phyloP scores from a whole-genome alignment of 2,797 vertebrate species.

The Gymnoscopelus braueri region DNA sequence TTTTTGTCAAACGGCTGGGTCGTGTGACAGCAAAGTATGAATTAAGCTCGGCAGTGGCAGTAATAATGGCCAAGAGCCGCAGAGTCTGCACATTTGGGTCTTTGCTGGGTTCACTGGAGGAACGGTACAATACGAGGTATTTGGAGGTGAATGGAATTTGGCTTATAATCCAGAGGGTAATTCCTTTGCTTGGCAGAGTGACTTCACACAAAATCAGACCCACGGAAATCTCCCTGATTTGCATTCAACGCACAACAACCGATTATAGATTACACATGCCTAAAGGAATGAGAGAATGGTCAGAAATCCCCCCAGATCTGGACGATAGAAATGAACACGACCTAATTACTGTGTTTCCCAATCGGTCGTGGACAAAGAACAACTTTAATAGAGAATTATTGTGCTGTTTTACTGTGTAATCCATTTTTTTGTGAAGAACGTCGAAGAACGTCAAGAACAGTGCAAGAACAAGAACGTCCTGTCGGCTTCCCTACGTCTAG shows the following conservation, averaged over 20 bases:
- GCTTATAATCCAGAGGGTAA: constrained; percentile 22
- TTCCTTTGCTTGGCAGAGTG: constrained; percentile 14
- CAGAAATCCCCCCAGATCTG: constrained; percentile 7
- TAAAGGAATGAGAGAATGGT: constrained; percentile 35
- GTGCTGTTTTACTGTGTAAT: too few species aligned
- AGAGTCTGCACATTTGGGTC: constrained; percentile 62
- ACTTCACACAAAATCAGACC: constrained; percentile 18
- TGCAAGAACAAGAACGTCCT: too few species aligned
- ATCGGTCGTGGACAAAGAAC: too few species aligned
- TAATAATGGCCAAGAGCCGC: constrained; percentile 70
- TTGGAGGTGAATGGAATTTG: constrained; percentile 36
- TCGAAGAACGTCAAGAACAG: too few species aligned
- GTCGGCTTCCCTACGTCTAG: too few species aligned
- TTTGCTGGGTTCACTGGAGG: constrained; percentile 46
- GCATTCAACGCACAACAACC: constrained; percentile 15
- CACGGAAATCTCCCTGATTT: constrained; percentile 7
- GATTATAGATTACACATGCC: constrained; percentile 19
- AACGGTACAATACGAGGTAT: constrained; percentile 21
- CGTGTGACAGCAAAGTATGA: too few species aligned
- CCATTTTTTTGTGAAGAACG: too few species aligned
- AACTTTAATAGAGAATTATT: too few species aligned
- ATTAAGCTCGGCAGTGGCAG: constrained; percentile 43
- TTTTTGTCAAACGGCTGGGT: too few species aligned
- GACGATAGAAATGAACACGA: constrained; percentile 40
- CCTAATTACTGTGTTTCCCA: too few species aligned